A percentile compares a stretch with the other conserved stretches of the same genome.
Conservation (phyloP, 2,113 vertebrate species). For the Oreochromis spilurus region DNA sequence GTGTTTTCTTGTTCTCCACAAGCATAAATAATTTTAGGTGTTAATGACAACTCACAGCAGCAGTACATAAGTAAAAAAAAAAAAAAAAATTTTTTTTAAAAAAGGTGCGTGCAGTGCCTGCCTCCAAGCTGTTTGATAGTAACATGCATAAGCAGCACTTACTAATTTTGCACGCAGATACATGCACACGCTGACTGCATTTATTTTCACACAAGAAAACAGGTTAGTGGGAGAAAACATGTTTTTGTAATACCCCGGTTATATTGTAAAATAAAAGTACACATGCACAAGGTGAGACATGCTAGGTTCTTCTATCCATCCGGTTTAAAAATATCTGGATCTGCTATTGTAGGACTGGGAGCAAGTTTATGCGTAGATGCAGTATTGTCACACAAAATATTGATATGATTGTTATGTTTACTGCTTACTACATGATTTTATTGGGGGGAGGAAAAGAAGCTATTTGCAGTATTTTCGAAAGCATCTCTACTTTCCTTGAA, state of each 20-base stretch:
- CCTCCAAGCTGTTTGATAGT: slow-evolving; percentile 33
- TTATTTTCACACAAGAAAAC: not conserved
- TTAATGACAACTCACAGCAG: slow-evolving; percentile 21
- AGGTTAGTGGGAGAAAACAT: not conserved
- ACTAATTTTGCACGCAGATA: not conserved
- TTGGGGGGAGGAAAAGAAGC: not conserved
- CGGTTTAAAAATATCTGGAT: not conserved
- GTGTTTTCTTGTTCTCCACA: slow-evolving; percentile 14
- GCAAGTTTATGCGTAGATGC: not conserved
- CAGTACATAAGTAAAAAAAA: not conserved
- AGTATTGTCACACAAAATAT: not conserved
- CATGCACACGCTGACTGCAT: not conserved
- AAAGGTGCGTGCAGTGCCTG: not conserved
- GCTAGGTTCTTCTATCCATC: not conserved
- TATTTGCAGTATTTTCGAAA: not conserved
- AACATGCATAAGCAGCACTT: slow-evolving; percentile 20
- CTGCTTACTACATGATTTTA: not conserved
- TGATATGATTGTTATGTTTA: not conserved
- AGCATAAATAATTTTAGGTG: slow-evolving; percentile 37
- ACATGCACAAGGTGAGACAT: not conserved
- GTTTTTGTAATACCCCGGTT: not conserved
- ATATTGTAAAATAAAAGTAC: not conserved
- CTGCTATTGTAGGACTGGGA: not conserved
- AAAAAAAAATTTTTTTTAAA: rapidly evolving
- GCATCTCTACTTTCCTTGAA: not conserved